Evolutionary conservation across 1,140 invertebrate species (phyloP), one percentile per base, ranked within the genome.

Genomic region (Apis dorsata): DNA sequence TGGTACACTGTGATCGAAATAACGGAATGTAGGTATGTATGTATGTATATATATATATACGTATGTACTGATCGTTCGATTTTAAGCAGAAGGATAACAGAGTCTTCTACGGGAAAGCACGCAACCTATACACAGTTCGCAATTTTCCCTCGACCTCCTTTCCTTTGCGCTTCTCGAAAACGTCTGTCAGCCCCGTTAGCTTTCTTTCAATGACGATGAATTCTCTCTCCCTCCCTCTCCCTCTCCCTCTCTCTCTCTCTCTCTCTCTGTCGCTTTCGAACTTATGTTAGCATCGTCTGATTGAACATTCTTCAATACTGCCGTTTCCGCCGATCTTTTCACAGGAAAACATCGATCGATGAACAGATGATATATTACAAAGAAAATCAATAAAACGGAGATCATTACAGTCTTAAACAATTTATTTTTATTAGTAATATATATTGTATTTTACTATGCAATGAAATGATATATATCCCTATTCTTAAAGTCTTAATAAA

Each of bases 131-230:
- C 71, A 71, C 60, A n/a, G 28, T 49, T 21, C n/a, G 81, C 57
- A 15, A 82, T 77, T 82, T 82, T 82, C 80, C 73, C 65, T 77
- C 80, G 80, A 82, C 80, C 80, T 77, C 73, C 55, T 82, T 77
- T 72, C 68, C 59, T 70, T 68, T 69, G 34, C 72, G 53, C 73
- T 77, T 11, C 75, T 24, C 68, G 74, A 72, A 72, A 71, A 83
- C 75, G 53, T 10, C 15, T 12, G 28, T 71, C 75, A 68, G 44
- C 44, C 59, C 66, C 76, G 75, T 79, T 79, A 79, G 17, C 59
- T 79, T 59, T 51, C 57, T 79, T 57, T 72, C 75, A 12, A 34
- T 53, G 49, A 8, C 57, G 12, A 13, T 55, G 53, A 63, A 74
- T 24, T 2, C 15, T 49, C 65, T 44, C 55, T 34, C n/a, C 21